phyloP scores from a whole-genome alignment of 2,797 vertebrate species.

The Sarcophilus harrisii region DNA sequence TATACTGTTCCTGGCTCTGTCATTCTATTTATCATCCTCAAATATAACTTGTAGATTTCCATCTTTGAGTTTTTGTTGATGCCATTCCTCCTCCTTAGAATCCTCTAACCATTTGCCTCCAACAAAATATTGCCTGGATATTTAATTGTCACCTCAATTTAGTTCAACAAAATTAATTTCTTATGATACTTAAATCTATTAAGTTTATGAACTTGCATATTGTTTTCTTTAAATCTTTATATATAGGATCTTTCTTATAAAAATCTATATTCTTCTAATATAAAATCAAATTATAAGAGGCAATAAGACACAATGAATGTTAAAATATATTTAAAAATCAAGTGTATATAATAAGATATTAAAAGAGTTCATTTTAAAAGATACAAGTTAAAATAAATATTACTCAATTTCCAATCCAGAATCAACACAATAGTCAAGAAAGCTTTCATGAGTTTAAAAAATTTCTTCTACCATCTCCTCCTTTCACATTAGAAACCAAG shows the following conservation, averaged over 20 bases:
- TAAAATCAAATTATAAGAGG: background rate
- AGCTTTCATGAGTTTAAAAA: background rate
- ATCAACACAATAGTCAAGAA: background rate
- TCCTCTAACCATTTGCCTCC: background rate
- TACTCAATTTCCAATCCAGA: background rate
- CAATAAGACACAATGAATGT: background rate
- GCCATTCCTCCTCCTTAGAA: background rate
- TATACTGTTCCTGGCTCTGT: rapidly evolving
- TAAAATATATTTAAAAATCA: background rate
- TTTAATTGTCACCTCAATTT: background rate
- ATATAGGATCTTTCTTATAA: background rate
- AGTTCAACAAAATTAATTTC: background rate
- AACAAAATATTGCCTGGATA: background rate
- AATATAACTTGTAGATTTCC: background rate
- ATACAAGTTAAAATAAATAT: background rate
- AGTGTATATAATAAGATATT: background rate
- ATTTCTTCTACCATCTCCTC: background rate
- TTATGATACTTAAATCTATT: background rate
- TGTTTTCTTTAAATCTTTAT: background rate
- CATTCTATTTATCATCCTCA: background rate
- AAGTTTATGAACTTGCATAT: background rate
- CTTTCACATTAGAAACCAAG: background rate
- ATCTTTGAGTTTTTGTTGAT: background rate
- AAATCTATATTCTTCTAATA: background rate
- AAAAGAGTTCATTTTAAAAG: background rate